Evolutionary conservation across 2,888 invertebrate species (phyloP).

Genomic region (Spisula solida): DNA sequence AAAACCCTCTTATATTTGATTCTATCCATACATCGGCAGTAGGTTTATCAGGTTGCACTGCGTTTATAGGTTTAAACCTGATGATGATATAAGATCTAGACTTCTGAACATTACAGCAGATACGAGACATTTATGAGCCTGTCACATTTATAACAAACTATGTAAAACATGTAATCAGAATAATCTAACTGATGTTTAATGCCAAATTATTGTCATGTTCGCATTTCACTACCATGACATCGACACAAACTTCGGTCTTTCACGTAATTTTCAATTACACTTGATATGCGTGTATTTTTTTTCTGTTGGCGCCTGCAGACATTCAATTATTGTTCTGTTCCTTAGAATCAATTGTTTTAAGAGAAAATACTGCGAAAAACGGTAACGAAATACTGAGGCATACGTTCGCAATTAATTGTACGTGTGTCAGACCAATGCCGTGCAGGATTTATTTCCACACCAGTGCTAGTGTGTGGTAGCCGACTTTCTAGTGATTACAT

Average conservation of each 20-base stretch:
- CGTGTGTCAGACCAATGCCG: background rate
- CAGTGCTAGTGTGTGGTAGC: background rate
- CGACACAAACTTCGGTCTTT: background rate
- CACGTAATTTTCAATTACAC: background rate
- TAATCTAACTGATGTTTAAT: background rate
- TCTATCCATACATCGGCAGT: background rate
- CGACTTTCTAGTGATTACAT: background rate
- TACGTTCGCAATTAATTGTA: conserved; percentile 18
- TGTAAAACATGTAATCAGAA: background rate
- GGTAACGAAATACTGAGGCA: conserved; percentile 10
- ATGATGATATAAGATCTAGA: background rate
- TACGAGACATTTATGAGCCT: background rate
- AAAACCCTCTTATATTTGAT: background rate
- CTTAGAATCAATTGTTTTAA: conserved; percentile 6
- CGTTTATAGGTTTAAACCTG: background rate
- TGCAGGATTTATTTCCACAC: conserved; percentile 11
- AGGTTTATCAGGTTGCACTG: background rate
- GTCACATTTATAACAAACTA: background rate
- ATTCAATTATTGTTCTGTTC: conserved; percentile 3
- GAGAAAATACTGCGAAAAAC: background rate
- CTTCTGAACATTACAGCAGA: background rate
- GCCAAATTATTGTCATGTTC: background rate
- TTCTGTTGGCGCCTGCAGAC: background rate
- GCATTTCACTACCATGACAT: background rate
- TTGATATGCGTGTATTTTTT: conserved; percentile 2